Percentiles rank a stretch among this genome's conserved stretches.
These are phyloP conservation scores for Eucidaris tribuloides DNA, from an alignment of 35 echinoderm and acorn worm genomes.

Conservation along the genomic window DNA sequence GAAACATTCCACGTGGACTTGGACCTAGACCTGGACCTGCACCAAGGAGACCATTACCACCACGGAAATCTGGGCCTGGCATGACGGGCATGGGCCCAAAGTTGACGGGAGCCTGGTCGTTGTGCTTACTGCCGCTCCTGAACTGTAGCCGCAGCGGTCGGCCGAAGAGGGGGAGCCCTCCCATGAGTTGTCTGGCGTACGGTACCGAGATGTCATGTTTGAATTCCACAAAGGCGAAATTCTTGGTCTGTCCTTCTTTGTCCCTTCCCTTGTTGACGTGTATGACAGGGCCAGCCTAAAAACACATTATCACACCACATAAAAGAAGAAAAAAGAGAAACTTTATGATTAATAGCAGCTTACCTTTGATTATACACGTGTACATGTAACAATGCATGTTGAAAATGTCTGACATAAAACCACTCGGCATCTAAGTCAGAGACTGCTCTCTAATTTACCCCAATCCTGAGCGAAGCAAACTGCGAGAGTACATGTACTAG, in stretches of 20 bases:
- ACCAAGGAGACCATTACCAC: neutral
- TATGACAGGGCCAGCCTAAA: conserved; percentile 88
- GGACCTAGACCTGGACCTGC: neutral
- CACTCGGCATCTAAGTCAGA: too few relatives aligned
- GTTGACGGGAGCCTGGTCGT: neutral
- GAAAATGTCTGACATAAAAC: too few relatives aligned
- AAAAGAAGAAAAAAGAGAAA: too few relatives aligned
- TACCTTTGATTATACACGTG: too few relatives aligned
- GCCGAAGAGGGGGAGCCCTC: conserved; percentile 49
- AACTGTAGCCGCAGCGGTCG: conserved; percentile 60
- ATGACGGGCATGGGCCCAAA: conserved; percentile 8
- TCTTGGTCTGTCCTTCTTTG: conserved; percentile 23
- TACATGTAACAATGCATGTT: too few relatives aligned
- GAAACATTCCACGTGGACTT: neutral
- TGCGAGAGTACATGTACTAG: too few relatives aligned
- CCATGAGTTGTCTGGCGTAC: conserved; percentile 75
- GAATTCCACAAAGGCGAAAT: conserved; percentile 89
- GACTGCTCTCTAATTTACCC: too few relatives aligned
- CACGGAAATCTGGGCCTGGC: neutral
- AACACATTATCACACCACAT: too few relatives aligned
- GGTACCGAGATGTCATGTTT: conserved; percentile 88
- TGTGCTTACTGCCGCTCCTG: conserved; percentile 75
- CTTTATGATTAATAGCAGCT: too few relatives aligned
- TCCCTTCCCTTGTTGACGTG: conserved; percentile 74
- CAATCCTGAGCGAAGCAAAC: too few relatives aligned